These are phyloP conservation scores for Periparus ater DNA, from an alignment of 2,797 vertebrate species.

Conservation along the genomic window DNA sequence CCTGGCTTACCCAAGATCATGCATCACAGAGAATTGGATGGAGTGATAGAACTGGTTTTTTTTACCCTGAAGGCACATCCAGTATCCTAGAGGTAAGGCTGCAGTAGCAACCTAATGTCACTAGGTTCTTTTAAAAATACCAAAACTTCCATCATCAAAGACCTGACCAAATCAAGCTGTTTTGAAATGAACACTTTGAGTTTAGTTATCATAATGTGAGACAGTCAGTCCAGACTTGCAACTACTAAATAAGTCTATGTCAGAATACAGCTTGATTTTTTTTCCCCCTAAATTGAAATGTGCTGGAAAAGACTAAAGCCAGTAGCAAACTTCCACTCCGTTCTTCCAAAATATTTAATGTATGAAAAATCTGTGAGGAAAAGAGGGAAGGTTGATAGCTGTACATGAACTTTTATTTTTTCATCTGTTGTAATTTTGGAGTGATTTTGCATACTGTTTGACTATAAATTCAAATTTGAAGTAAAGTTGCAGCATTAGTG, in stretches of 20 bases:
- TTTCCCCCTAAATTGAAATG: background rate
- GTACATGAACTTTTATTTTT: background rate
- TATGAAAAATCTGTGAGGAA: background rate
- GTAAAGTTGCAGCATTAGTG: background rate
- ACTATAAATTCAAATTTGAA: background rate
- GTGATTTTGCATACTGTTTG: background rate
- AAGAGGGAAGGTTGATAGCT: background rate
- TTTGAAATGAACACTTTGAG: background rate
- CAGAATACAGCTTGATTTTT: background rate
- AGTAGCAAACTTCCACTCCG: background rate
- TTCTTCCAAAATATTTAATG: constrained; percentile 27
- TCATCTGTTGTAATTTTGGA: background rate
- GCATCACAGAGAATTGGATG: background rate
- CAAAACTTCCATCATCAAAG: background rate
- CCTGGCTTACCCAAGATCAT: background rate
- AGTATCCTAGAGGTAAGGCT: background rate
- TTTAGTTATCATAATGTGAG: background rate
- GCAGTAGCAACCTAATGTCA: background rate
- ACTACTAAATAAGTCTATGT: background rate
- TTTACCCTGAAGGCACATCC: background rate
- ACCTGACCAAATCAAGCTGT: background rate
- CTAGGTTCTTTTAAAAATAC: background rate
- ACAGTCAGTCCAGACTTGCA: background rate
- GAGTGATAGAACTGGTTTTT: background rate
- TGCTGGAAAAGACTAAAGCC: constrained; percentile 20